phyloP scores from a whole-genome alignment of 1,140 invertebrate genomes.

The Drosophila persimilis region DNA sequence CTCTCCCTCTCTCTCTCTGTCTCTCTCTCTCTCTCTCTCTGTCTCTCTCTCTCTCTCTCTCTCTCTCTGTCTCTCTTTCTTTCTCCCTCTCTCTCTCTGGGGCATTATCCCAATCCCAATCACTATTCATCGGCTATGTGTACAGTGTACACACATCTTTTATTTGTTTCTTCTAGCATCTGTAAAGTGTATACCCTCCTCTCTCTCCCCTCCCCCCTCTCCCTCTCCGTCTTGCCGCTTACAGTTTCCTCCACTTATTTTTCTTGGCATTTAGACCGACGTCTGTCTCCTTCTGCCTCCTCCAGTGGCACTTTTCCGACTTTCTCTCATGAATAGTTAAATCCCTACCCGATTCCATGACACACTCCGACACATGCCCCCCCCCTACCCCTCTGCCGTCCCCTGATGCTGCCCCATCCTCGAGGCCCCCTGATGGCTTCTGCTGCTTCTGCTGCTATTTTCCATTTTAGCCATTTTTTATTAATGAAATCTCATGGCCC shows the following conservation, averaged over 20 bases:
- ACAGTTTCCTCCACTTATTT: conserved; percentile 31
- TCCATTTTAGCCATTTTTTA: conserved; percentile 76
- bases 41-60: too few relatives aligned
- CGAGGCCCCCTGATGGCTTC: background rate
- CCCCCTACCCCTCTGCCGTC: too few relatives aligned
- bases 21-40: too few relatives aligned
- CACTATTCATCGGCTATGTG: conserved; percentile 6
- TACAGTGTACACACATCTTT: conserved; percentile 4
- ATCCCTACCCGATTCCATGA: conserved; percentile 39
- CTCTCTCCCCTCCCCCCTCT: background rate
- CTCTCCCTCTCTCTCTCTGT: too few relatives aligned
- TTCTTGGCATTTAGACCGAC: conserved; percentile 42
- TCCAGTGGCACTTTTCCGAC: conserved; percentile 43
- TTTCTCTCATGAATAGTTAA: conserved; percentile 78
- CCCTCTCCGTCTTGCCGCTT: background rate
- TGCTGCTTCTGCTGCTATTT: conserved; percentile 45
- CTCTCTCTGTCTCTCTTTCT: too few relatives aligned
- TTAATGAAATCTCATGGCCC: conserved; percentile 80
- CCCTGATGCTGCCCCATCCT: background rate
- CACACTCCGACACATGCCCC: background rate
- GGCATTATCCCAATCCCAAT: too few relatives aligned
- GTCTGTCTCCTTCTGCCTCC: conserved; percentile 11
- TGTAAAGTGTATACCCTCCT: conserved; percentile 16
- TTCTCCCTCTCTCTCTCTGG: too few relatives aligned
- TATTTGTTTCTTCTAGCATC: conserved; percentile 31